phyloP scores from a whole-genome alignment of 2,113 vertebrate genomes.

The Podilymbus podiceps region DNA sequence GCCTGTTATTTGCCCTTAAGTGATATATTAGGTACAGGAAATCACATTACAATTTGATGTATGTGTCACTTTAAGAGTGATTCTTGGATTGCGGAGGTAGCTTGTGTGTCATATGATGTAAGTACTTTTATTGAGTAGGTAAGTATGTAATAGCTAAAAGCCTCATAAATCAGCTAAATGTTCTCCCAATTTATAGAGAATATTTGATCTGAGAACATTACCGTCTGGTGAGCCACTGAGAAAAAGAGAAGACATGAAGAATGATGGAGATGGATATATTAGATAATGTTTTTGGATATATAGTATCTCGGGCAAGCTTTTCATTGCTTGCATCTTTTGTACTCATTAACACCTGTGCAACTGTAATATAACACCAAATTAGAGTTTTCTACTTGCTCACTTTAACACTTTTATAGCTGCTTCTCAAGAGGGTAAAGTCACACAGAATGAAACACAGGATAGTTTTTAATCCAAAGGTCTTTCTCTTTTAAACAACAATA shows the following conservation, averaged over 20 bases:
- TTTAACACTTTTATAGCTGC: not conserved
- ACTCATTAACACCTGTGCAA: not conserved
- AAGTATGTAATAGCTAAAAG: conserved; percentile 85
- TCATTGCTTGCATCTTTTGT: not conserved
- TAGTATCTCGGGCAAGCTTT: conserved; percentile 1
- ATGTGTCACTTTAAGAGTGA: conserved; percentile 78
- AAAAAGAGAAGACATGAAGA: conserved; percentile 67
- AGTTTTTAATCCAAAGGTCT: not conserved
- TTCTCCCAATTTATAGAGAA: conserved; percentile 81
- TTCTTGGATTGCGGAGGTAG: conserved; percentile 76
- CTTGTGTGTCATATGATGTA: conserved; percentile 80
- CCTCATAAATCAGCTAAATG: conserved; percentile 82
- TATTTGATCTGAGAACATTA: conserved; percentile 81
- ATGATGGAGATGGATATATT: conserved; percentile 72
- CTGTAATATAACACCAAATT: not conserved
- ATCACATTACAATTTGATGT: conserved; percentile 81
- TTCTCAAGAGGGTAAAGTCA: not conserved
- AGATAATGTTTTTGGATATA: conserved; percentile 62
- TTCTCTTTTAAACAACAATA: not conserved
- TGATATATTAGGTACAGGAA: conserved; percentile 81
- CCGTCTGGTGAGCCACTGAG: conserved; percentile 64
- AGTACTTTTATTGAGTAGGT: conserved; percentile 84
- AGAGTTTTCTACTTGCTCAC: not conserved
- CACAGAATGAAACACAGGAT: not conserved
- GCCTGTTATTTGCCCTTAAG: conserved; percentile 77